These are phyloP conservation scores for Desoria tigrina DNA, from an alignment of 2,888 invertebrate genomes.

Conservation along the genomic window DNA sequence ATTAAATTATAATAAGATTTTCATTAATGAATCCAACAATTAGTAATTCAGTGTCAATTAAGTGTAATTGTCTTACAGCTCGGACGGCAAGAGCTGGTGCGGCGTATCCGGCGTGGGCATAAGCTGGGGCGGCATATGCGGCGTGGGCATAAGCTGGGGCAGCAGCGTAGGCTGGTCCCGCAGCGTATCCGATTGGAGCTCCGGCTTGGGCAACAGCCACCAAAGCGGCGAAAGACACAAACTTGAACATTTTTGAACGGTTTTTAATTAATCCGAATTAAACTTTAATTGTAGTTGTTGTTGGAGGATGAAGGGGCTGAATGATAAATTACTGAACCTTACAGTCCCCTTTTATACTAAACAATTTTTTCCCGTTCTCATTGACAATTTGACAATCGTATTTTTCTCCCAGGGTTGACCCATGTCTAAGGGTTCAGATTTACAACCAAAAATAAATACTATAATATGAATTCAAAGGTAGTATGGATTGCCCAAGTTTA, in stretches of 20 bases:
- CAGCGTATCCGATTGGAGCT: slow-evolving; percentile 18
- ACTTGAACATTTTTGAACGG: slow-evolving; percentile 15
- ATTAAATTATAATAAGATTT: too few species aligned
- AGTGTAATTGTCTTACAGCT: background rate
- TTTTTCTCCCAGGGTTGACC: too few species aligned
- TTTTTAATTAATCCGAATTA: too few species aligned
- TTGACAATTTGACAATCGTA: too few species aligned
- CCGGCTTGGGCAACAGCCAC: slow-evolving; percentile 26
- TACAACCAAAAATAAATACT: too few species aligned
- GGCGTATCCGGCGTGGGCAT: background rate
- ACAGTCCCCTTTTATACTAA: slow-evolving; percentile 11
- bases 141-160: slow-evolving; percentile 7
- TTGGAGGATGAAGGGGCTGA: background rate
- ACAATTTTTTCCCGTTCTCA: too few species aligned
- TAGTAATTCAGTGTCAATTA: too few species aligned
- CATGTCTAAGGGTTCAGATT: background rate
- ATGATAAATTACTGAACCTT: background rate
- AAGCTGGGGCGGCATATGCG: background rate
- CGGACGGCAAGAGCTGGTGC: background rate
- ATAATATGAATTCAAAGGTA: too few species aligned
- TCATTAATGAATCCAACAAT: too few species aligned
- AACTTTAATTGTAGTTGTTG: background rate
- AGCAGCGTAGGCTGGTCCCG: background rate
- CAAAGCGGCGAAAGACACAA: slow-evolving; percentile 26
- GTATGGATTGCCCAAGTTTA: too few species aligned